A percentile compares a stretch with the other conserved stretches of the same genome.
These are phyloP conservation scores for Syngnathoides biaculeatus DNA, from an alignment of 2,113 vertebrate genomes.

Conservation along the genomic window DNA sequence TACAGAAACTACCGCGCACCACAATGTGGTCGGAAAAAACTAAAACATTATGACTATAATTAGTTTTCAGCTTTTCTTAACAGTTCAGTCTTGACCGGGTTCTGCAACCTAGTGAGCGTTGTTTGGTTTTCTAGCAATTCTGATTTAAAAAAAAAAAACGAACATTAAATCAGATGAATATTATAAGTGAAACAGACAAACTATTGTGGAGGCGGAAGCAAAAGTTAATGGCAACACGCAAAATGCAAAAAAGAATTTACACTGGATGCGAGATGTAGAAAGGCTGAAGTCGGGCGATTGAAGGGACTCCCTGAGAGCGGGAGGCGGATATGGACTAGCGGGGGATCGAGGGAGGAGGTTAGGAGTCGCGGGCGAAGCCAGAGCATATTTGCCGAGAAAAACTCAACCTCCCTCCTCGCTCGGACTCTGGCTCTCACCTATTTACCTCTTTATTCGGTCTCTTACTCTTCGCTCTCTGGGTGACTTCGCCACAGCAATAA, in stretches of 20 bases:
- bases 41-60: not conserved
- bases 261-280: not conserved
- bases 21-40: not conserved
- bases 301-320: not conserved
- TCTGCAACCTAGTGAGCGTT: not conserved
- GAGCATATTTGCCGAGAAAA: slow-evolving; percentile 25
- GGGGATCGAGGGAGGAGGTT: not conserved
- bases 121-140: not conserved
- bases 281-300: not conserved
- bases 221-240: not conserved
- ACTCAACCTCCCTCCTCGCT: slow-evolving; percentile 12
- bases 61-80: not conserved
- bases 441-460: slow-evolving; percentile 36
- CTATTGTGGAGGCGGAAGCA: not conserved
- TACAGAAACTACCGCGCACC: not conserved
- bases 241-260: not conserved
- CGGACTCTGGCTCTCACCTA: slow-evolving; percentile 23
- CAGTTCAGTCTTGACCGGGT: not conserved
- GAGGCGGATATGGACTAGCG: not conserved
- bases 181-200: not conserved
- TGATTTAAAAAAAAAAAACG: not conserved
- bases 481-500: slow-evolving; percentile 30
- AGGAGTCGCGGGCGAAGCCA: slow-evolving; percentile 19
- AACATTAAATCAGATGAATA: not conserved
- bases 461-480: slow-evolving; percentile 17